Conservation (phyloP, 2,888 invertebrate species). For the Melinaea menophilus region DNA sequence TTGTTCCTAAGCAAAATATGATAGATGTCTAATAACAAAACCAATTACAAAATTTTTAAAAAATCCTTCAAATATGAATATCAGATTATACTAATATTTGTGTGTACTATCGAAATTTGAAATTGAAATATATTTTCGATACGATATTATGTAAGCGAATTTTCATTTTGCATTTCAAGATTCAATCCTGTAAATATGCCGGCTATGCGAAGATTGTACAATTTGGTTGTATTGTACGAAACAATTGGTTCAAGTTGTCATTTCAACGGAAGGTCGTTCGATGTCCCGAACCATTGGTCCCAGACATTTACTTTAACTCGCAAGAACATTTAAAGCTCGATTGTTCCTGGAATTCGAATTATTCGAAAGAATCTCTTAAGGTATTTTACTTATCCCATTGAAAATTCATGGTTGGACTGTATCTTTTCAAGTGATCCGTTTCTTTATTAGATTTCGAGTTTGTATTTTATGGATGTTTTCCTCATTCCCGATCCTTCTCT, state of each 20-base stretch:
- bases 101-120: background rate
- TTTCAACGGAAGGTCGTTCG: constrained; percentile 38
- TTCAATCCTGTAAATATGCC: constrained; percentile 51
- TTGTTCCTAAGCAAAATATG: too few species aligned
- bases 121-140: constrained; percentile 29
- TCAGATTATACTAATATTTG: too few species aligned
- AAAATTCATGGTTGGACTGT: constrained; percentile 39
- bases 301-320: constrained; percentile 38
- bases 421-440: constrained; percentile 38
- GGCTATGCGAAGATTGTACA: constrained; percentile 46
- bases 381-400: constrained; percentile 39
- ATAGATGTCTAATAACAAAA: too few species aligned
- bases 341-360: constrained; percentile 34
- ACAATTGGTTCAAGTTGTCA: constrained; percentile 50
- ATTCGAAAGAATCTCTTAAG: constrained; percentile 36
- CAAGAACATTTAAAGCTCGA: constrained; percentile 35
- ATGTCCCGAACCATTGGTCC: constrained; percentile 40
- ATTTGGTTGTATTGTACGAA: constrained; percentile 55
- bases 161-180: constrained; percentile 32
- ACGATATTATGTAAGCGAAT: constrained; percentile 19
- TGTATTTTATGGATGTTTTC: constrained; percentile 58
- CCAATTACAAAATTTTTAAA: too few species aligned
- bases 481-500: constrained; percentile 47
- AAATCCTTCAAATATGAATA: too few species aligned
- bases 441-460: constrained; percentile 46